Evolutionary conservation across 2,113 vertebrate species (phyloP).

Genomic region (Arvicanthis niloticus): DNA sequence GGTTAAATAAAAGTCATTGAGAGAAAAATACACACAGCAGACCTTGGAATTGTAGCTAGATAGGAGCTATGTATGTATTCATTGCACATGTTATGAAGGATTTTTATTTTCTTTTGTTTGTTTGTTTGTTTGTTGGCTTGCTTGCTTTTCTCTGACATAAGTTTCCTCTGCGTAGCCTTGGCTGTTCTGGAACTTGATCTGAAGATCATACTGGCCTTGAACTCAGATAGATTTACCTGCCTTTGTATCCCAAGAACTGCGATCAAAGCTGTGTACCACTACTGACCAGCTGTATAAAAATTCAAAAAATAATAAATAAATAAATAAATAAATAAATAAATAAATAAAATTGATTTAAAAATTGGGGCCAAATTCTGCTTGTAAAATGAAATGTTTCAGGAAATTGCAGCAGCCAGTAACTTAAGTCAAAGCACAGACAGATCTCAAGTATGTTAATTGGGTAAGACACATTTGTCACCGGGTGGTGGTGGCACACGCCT

Average conservation of each 20-base stretch:
- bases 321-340: background rate
- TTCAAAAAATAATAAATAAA: background rate
- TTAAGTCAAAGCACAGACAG: background rate
- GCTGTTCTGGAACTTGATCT: background rate
- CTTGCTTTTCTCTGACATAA: background rate
- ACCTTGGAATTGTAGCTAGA: background rate
- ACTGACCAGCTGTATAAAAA: background rate
- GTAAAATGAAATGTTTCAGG: background rate
- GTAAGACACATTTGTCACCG: too few species aligned
- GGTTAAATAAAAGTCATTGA: background rate
- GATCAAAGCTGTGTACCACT: background rate
- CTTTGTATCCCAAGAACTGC: rapidly evolving
- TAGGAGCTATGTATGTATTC: background rate
- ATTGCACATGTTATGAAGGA: background rate
- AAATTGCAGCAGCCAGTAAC: background rate
- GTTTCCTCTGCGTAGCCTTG: background rate
- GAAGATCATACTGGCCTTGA: background rate
- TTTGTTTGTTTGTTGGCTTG: background rate
- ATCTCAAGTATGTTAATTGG: background rate
- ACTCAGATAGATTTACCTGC: background rate
- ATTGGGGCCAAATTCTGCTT: background rate
- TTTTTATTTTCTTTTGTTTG: background rate
- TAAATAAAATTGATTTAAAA: background rate
- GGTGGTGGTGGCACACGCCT: too few species aligned
- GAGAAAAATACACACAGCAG: background rate